These are phyloP conservation scores for Orius insidiosus DNA, from an alignment of 1,140 invertebrate genomes.

Conservation along the genomic window DNA sequence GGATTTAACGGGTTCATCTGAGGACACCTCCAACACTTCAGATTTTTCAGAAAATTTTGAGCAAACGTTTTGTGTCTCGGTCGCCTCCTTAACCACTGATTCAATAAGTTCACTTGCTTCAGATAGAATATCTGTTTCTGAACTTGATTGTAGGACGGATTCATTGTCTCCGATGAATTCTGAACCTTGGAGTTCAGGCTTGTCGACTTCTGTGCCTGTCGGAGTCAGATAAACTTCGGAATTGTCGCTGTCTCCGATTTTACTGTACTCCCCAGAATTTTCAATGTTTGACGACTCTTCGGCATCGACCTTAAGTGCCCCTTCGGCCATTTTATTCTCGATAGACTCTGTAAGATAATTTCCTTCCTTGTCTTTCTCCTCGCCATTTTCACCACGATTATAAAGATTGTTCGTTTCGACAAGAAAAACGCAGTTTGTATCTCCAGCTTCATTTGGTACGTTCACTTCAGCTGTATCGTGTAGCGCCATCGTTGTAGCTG, in stretches of 20 bases:
- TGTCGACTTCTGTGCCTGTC: conserved; percentile 30
- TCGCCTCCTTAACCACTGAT: conserved; percentile 1
- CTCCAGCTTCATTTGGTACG: conserved; percentile 3
- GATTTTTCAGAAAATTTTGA: conserved; percentile 2
- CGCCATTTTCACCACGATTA: too few relatives aligned
- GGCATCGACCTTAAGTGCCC: conserved; percentile 13
- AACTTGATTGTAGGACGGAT: conserved; percentile 15
- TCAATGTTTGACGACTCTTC: conserved; percentile 12
- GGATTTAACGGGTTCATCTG: conserved; percentile 1
- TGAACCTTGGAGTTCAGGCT: conserved; percentile 19
- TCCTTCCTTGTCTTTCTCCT: too few relatives aligned
- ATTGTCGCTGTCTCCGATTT: conserved; percentile 31
- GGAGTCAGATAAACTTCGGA: conserved; percentile 41
- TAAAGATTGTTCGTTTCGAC: too few relatives aligned
- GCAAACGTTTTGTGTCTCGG: not conserved
- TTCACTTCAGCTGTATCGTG: conserved; percentile 15
- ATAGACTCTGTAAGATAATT: too few relatives aligned
- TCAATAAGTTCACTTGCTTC: conserved; percentile 5
- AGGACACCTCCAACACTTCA: not conserved
- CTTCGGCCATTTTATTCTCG: not conserved
- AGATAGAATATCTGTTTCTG: not conserved
- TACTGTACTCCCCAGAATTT: conserved; percentile 16
- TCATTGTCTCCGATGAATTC: conserved; percentile 18
- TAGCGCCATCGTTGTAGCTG: conserved; percentile 9
- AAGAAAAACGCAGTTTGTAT: not conserved